Conservation (phyloP, 2,797 vertebrate genomes). For the Denticeps clupeoides region DNA sequence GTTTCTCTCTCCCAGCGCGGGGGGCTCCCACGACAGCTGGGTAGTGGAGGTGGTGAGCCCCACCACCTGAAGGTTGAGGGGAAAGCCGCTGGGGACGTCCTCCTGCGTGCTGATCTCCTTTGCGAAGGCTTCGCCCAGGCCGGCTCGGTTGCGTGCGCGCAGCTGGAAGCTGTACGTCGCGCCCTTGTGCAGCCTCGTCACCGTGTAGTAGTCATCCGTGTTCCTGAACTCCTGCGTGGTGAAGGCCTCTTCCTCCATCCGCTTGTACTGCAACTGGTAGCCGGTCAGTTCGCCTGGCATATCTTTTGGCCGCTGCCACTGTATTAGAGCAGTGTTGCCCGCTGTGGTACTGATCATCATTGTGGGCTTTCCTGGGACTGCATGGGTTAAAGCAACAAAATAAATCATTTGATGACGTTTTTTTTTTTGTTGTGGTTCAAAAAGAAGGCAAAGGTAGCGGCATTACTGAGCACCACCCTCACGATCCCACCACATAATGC, state of each 20-base stretch:
- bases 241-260: constrained; percentile 73
- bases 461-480: too few relatives aligned
- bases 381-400: too few relatives aligned
- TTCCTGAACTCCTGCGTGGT: constrained; percentile 72
- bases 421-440: too few relatives aligned
- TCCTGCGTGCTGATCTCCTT: constrained; percentile 86
- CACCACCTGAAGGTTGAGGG: constrained; percentile 78
- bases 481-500: too few relatives aligned
- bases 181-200: constrained; percentile 85
- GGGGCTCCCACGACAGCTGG: constrained; percentile 81
- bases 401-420: too few relatives aligned
- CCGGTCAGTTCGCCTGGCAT: constrained; percentile 85
- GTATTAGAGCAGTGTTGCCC: constrained; percentile 88
- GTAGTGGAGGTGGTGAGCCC: constrained; percentile 80
- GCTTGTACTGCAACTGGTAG: constrained; percentile 82
- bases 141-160: constrained; percentile 84
- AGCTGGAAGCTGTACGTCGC: constrained; percentile 83
- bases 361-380: constrained; percentile 86
- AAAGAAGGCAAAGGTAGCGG: too few relatives aligned
- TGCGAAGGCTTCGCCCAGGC: constrained; percentile 76
- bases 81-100: constrained; percentile 78
- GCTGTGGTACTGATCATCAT: constrained; percentile 95
- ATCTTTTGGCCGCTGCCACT: constrained; percentile 95
- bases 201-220: constrained; percentile 81
- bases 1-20: constrained; percentile 74